Evolutionary conservation across 2,888 invertebrate species (phyloP).

Genomic region (Micropterix aruncella): DNA sequence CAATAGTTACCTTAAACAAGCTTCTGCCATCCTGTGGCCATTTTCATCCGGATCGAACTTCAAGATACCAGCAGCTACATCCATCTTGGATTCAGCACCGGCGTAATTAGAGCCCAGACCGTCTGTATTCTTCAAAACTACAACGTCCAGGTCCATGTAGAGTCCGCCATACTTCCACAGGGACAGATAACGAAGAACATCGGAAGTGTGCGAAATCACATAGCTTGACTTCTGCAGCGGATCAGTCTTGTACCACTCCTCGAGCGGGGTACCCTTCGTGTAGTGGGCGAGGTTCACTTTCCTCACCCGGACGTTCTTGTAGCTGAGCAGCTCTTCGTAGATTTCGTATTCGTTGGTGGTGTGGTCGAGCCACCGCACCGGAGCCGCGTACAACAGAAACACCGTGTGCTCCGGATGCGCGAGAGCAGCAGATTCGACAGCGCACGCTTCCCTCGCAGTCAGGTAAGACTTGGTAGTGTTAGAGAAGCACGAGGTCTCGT

Average conservation of each 20-base stretch:
- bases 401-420: conserved; percentile 42
- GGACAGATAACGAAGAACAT: conserved; percentile 48
- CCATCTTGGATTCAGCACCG: conserved; percentile 40
- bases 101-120: conserved; percentile 42
- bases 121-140: conserved; percentile 46
- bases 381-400: conserved; percentile 38
- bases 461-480: conserved; percentile 23
- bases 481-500: conserved; percentile 47
- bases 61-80: conserved; percentile 53
- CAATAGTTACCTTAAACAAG: conserved; percentile 26
- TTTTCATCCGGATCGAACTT: conserved; percentile 38
- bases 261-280: conserved; percentile 39
- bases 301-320: conserved; percentile 34
- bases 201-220: conserved; percentile 46
- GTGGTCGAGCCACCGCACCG: conserved; percentile 14
- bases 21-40: conserved; percentile 42
- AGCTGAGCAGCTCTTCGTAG: conserved; percentile 20
- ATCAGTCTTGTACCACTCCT: conserved; percentile 33
- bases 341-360: conserved; percentile 5
- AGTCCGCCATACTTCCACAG: conserved; percentile 67
- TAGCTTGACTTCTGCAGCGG: conserved; percentile 36
- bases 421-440: conserved; percentile 51
- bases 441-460: conserved; percentile 46
- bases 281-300: conserved; percentile 36
- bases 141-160: conserved; percentile 61